Conservation (phyloP, 2,113 vertebrate species). For the Scomber japonicus region DNA sequence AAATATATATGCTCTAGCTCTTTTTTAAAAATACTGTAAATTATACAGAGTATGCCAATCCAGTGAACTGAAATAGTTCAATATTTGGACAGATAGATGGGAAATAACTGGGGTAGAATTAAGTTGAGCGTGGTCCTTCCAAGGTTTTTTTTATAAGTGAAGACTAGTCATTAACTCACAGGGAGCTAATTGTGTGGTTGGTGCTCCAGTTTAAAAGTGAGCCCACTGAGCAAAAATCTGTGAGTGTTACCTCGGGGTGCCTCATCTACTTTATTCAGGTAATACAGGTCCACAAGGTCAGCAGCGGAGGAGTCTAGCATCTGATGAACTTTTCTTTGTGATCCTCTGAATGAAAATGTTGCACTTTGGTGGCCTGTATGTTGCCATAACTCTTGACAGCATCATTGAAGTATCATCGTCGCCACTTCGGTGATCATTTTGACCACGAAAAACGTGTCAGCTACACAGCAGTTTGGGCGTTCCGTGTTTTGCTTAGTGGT, state of each 20-base stretch:
- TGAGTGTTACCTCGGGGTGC: background rate
- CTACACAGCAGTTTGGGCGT: conserved; percentile 59
- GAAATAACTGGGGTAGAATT: conserved; percentile 5
- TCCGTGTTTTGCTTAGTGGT: conserved; percentile 56
- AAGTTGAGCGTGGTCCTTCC: conserved; percentile 22
- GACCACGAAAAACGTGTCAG: conserved; percentile 66
- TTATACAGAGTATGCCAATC: conserved; percentile 52
- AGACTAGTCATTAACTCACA: conserved; percentile 57
- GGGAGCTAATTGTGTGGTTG: conserved; percentile 57
- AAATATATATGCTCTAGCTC: conserved; percentile 59
- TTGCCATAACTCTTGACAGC: background rate
- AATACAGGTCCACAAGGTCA: conserved; percentile 25
- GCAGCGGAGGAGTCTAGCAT: conserved; percentile 3
- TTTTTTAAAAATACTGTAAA: conserved; percentile 59
- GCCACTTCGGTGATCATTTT: conserved; percentile 53
- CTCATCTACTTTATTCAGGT: conserved; percentile 25
- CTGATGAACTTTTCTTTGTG: conserved; percentile 4
- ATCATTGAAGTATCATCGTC: conserved; percentile 22
- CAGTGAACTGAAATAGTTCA: conserved; percentile 39
- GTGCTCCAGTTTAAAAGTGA: conserved; percentile 35
- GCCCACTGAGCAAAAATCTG: background rate
- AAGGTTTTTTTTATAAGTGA: conserved; percentile 39
- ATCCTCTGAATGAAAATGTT: background rate
- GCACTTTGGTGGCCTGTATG: conserved; percentile 15
- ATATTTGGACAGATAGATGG: conserved; percentile 49